phyloP scores from a whole-genome alignment of 2,797 vertebrate genomes.

The Lagocephalus sceleratus region DNA sequence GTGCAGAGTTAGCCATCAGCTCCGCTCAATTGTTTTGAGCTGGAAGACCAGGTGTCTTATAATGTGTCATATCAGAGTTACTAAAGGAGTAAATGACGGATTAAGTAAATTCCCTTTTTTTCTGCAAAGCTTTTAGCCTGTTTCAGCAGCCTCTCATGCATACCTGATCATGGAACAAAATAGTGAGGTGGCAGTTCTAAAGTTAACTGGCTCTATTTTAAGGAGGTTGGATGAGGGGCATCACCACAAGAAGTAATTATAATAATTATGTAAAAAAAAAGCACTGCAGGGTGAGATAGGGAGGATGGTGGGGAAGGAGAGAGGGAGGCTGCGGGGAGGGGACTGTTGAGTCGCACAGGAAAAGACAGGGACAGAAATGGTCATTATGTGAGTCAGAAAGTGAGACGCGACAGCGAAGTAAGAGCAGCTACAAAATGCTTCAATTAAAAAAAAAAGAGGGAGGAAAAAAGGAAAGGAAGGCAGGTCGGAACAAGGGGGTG shows the following conservation, averaged over 20 bases:
- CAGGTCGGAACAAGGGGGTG: constrained; percentile 14
- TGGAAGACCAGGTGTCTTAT: constrained; percentile 16
- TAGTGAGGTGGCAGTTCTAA: constrained; percentile 14
- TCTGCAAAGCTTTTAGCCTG: constrained; percentile 7
- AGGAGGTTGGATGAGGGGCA: constrained; percentile 28
- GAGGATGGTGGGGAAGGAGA: constrained; percentile 16
- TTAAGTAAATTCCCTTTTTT: constrained; percentile 28
- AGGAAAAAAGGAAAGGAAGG: constrained; percentile 17
- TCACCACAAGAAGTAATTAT: constrained; percentile 38
- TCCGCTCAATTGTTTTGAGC: not conserved
- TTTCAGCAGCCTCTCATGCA: constrained; percentile 1
- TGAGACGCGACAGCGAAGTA: constrained; percentile 10
- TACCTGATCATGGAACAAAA: constrained; percentile 17
- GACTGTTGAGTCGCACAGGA: constrained; percentile 24
- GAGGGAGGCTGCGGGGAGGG: constrained; percentile 14
- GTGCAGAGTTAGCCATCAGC: no score
- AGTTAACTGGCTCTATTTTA: constrained; percentile 32
- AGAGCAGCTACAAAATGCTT: constrained; percentile 8
- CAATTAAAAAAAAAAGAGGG: constrained; percentile 26
- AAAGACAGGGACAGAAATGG: constrained; percentile 9
- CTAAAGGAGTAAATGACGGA: constrained; percentile 17
- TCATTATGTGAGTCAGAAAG: constrained; percentile 15
- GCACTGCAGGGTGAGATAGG: constrained; percentile 29
- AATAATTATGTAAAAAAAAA: constrained; percentile 40
- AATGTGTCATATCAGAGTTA: constrained; percentile 14